phyloP scores from a whole-genome alignment of 2,888 invertebrate species.

The Arrhopalites spinosus region DNA sequence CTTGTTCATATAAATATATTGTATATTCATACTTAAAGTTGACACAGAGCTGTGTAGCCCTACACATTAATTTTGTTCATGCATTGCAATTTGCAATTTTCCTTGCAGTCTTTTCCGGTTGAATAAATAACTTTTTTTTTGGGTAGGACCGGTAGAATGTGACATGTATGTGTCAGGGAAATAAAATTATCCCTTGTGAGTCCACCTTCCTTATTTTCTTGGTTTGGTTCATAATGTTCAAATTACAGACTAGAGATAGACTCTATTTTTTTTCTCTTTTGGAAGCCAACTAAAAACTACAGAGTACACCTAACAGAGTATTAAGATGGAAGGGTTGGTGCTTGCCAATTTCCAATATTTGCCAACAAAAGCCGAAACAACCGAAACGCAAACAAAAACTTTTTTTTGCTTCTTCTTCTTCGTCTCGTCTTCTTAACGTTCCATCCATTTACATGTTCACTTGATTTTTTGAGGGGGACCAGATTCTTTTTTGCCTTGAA shows the following conservation, averaged over 20 bases:
- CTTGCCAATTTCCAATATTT: too few species aligned
- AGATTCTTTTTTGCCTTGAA: too few species aligned
- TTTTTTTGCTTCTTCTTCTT: too few species aligned
- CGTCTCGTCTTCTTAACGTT: background rate
- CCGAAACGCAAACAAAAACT: too few species aligned
- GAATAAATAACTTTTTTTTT: background rate
- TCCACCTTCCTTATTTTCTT: background rate
- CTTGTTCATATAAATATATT: too few species aligned
- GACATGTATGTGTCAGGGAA: conserved; percentile 9
- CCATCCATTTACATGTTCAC: background rate
- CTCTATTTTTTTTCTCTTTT: background rate
- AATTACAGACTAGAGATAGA: background rate
- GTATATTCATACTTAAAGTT: too few species aligned
- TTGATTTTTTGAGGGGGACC: background rate
- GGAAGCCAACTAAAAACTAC: background rate
- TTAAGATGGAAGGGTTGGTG: background rate
- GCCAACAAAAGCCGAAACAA: too few species aligned
- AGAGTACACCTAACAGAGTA: too few species aligned
- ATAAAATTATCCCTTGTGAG: background rate
- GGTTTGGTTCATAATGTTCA: background rate
- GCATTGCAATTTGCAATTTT: conserved; percentile 1
- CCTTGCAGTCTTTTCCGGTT: conserved; percentile 12
- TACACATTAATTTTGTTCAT: background rate
- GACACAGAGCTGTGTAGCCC: too few species aligned
- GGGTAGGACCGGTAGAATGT: background rate